Base-by-base conservation (phyloP, 2,797 vertebrate genomes). In the Varecia variegata region DNA sequence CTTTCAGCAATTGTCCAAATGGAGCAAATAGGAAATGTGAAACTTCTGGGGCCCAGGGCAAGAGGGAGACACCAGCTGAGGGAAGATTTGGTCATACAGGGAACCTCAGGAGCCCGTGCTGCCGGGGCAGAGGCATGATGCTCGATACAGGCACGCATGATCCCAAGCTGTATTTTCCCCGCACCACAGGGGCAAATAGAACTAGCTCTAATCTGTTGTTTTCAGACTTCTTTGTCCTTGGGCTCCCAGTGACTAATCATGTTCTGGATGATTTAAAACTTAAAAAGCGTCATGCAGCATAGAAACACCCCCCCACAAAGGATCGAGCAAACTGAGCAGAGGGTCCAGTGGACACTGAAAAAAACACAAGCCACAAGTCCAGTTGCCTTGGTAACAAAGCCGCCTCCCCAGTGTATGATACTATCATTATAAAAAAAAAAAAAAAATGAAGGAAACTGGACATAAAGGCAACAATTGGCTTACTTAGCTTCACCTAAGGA, bases 301-400 rank as follows among this genome's bases (percentile, higher is more conserved):
- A n/a, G 70, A 80, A 93, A 79, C 60, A 71, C 11, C 3, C 18
- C 11, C 82, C 80, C 45, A 67, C 88, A 54, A 71, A 84, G 35
- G 52, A 54, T 11, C 1, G 3, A 85, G 76, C 50, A 76, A 77
- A 88, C 10, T 71, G 65, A 90, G 52, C 40, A 65, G 43, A 91
- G 79, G 1, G 0, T 87, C 84, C 52, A 71, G 23, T 30, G 56
- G 74, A 87, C 70, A 32, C 23, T n/a, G 15, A 77, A 74, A 85
- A 85, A 62, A 74, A 17, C 45, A 65, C 13, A 10, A 7, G 62
- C 38, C 62, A 30, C 56, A 70, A 65, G 40, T 73, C 17, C 50
- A 20, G 68, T 87, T 94, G 50, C 80, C 87, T 89, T 94, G 74
- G 84, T 45, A 67, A 94, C 5, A 20, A 80, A 30, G 27, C 20